Conservation (phyloP, 2,888 invertebrate genomes). For the Hydrotaea diabolus region DNA sequence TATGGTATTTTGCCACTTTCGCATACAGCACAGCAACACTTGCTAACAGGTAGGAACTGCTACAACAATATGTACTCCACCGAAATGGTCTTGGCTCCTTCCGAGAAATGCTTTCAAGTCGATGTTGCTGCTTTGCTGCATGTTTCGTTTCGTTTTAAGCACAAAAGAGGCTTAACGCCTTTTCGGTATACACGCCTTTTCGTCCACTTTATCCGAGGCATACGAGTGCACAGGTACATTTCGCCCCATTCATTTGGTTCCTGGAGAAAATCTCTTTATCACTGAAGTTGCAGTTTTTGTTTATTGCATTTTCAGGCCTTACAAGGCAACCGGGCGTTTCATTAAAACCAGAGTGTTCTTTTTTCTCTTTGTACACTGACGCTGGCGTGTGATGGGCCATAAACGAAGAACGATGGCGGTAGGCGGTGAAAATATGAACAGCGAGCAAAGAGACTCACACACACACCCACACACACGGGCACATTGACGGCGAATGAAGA, state of each 20-base stretch:
- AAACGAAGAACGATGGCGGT: too few relatives aligned
- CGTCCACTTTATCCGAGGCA: background rate
- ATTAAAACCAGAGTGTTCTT: slow-evolving; percentile 13
- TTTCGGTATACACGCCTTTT: background rate
- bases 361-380: background rate
- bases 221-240: background rate
- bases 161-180: slow-evolving; percentile 18
- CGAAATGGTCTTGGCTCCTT: background rate
- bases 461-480: too few relatives aligned
- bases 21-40: too few relatives aligned
- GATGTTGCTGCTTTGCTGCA: background rate
- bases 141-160: slow-evolving; percentile 1
- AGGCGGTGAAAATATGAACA: slow-evolving; percentile 8
- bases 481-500: background rate
- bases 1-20: too few relatives aligned
- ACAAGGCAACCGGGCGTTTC: background rate
- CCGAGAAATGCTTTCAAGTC: background rate
- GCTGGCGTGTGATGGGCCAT: background rate
- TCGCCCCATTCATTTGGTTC: background rate
- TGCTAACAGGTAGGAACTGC: too few relatives aligned
- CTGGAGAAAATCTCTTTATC: slow-evolving; percentile 6
- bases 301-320: slow-evolving; percentile 17
- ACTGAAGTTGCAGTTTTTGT: slow-evolving; percentile 24
- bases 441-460: too few relatives aligned
- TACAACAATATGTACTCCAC: too few relatives aligned